phyloP scores from a whole-genome alignment of 2,888 invertebrate species.

The Parthenolecanium corni region DNA sequence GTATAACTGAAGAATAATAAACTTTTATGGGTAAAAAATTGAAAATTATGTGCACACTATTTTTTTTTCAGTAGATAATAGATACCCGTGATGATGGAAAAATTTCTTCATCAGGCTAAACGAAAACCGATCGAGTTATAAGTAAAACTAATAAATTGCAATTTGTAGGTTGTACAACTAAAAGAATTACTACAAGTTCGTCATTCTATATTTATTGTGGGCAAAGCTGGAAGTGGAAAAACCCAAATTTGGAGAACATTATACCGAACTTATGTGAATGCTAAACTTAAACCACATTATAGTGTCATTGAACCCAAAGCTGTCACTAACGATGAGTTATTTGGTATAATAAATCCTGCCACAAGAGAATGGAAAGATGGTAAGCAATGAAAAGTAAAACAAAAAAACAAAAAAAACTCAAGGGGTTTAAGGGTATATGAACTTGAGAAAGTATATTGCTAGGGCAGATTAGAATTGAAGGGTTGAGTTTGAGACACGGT shows the following conservation, averaged over 20 bases:
- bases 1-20: no score
- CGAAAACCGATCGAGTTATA: no score
- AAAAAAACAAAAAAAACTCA: not conserved
- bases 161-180: constrained; percentile 76
- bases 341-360: constrained; percentile 84
- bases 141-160: no score
- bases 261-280: constrained; percentile 66
- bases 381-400: constrained; percentile 35
- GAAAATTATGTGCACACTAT: not conserved
- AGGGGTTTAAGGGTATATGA: no score
- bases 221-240: constrained; percentile 83
- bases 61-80: no score
- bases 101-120: no score
- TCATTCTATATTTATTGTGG: constrained; percentile 82
- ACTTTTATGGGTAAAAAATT: no score
- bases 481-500: no score
- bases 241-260: constrained; percentile 87
- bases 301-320: constrained; percentile 93
- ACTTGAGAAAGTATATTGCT: no score
- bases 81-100: no score
- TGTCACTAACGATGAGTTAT: constrained; percentile 88
- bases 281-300: constrained; percentile 68
- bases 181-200: constrained; percentile 86
- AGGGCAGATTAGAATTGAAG: no score
- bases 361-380: constrained; percentile 87